Evolutionary conservation across 2,797 vertebrate genomes (phyloP).

Genomic region (Pseudopleuronectes americanus): DNA sequence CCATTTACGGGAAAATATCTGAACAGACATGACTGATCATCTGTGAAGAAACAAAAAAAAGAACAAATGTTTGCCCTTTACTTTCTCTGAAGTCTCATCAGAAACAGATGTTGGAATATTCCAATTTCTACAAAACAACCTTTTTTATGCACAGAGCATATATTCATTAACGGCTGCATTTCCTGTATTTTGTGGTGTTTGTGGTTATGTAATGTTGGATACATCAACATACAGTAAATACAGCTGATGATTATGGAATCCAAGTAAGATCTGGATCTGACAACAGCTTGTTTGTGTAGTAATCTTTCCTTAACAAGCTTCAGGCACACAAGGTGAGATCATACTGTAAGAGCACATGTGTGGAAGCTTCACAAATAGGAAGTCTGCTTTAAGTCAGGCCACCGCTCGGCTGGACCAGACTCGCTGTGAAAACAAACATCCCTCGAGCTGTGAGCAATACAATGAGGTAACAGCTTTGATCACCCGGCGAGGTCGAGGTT

Average conservation of each 20-base stretch:
- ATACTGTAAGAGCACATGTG: constrained; percentile 70
- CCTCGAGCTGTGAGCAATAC: constrained; percentile 56
- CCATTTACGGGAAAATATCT: constrained; percentile 65
- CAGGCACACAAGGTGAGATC: constrained; percentile 87
- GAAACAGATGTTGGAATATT: constrained; percentile 69
- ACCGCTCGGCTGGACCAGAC: constrained; percentile 60
- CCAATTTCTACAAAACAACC: constrained; percentile 47
- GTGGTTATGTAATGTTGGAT: constrained; percentile 50
- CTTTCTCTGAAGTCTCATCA: constrained; percentile 56
- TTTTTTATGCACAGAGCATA: constrained; percentile 25
- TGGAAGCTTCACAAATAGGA: constrained; percentile 70
- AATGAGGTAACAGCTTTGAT: constrained; percentile 80
- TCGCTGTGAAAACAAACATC: constrained; percentile 82
- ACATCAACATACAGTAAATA: constrained; percentile 34
- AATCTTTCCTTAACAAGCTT: constrained; percentile 82
- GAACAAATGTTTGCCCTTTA: constrained; percentile 52
- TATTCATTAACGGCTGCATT: constrained; percentile 45
- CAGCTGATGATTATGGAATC: constrained; percentile 50
- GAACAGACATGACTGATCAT: constrained; percentile 61
- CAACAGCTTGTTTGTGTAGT: constrained; percentile 76
- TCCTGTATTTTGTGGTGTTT: constrained; percentile 22
- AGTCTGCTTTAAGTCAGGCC: constrained; percentile 84
- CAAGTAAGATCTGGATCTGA: constrained; percentile 54
- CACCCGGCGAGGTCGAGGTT: constrained; percentile 65
- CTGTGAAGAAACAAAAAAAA: constrained; percentile 39